These are phyloP conservation scores for Cataglyphis cursor DNA, from an alignment of 2,888 invertebrate genomes.

Conservation along the genomic window DNA sequence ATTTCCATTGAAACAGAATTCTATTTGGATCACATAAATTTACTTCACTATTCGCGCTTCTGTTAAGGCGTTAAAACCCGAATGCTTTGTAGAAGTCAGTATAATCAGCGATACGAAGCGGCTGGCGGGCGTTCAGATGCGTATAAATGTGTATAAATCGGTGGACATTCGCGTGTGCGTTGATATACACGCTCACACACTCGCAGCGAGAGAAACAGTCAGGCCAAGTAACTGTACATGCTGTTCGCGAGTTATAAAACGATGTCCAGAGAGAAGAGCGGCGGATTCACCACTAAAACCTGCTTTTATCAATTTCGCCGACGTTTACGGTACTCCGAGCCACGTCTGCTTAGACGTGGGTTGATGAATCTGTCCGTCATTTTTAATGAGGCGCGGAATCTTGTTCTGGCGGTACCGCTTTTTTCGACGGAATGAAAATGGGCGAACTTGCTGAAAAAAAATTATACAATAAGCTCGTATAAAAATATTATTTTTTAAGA, in stretches of 20 bases:
- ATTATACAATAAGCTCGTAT: background rate
- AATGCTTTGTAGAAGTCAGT: background rate
- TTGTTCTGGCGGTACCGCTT: background rate
- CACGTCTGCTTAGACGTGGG: slow-evolving; percentile 53
- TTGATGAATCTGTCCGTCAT: slow-evolving; percentile 38
- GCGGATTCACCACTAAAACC: slow-evolving; percentile 57
- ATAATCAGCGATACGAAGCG: background rate
- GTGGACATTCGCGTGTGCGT: slow-evolving; percentile 31
- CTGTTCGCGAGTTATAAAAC: slow-evolving; percentile 65
- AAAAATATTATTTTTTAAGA: background rate
- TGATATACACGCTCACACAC: slow-evolving; percentile 13
- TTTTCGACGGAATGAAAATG: background rate
- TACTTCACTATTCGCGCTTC: background rate
- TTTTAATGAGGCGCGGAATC: background rate
- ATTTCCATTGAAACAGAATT: background rate
- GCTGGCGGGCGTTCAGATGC: background rate
- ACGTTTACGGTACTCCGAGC: slow-evolving; percentile 70
- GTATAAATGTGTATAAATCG: background rate
- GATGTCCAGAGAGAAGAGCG: slow-evolving; percentile 55
- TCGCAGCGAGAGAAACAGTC: slow-evolving; percentile 66
- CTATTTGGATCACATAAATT: background rate
- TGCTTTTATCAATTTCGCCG: slow-evolving; percentile 73
- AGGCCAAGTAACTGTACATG: slow-evolving; percentile 81
- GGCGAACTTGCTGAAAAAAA: background rate
- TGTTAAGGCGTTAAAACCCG: background rate